These are phyloP conservation scores for Drosophila sproati DNA, from an alignment of 1,140 invertebrate genomes.

Conservation along the genomic window DNA sequence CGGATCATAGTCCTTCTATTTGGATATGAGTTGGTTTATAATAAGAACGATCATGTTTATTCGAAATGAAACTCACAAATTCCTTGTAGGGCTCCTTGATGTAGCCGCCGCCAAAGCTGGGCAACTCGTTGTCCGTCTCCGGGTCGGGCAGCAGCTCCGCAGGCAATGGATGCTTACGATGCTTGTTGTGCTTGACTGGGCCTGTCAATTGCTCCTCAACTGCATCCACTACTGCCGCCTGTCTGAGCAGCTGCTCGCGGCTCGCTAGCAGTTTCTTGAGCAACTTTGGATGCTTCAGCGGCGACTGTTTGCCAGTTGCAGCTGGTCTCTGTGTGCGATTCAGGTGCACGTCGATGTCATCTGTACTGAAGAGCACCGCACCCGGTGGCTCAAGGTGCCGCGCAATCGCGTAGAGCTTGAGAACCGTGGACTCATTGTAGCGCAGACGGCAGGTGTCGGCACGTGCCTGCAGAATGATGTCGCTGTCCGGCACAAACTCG, in stretches of 20 bases:
- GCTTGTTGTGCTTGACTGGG: slow-evolving; percentile 43
- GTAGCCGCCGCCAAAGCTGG: slow-evolving; percentile 48
- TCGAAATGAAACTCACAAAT: slow-evolving; percentile 51
- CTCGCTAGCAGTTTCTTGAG: slow-evolving; percentile 80
- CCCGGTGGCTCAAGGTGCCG: slow-evolving; percentile 89
- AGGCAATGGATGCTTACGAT: slow-evolving; percentile 62
- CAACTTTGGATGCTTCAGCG: slow-evolving; percentile 82
- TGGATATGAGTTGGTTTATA: background rate
- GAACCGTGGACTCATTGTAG: slow-evolving; percentile 89
- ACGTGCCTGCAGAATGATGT: slow-evolving; percentile 87
- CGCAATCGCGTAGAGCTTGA: slow-evolving; percentile 89
- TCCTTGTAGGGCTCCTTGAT: slow-evolving; percentile 65
- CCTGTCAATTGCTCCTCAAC: slow-evolving; percentile 8
- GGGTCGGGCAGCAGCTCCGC: slow-evolving; percentile 57
- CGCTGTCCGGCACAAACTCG: slow-evolving; percentile 88
- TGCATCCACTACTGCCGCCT: slow-evolving; percentile 52
- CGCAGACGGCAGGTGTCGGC: slow-evolving; percentile 90
- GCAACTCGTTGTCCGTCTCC: slow-evolving; percentile 58
- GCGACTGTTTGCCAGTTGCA: slow-evolving; percentile 65
- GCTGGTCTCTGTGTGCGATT: slow-evolving; percentile 75
- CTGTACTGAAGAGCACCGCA: slow-evolving; percentile 88
- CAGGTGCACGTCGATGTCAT: slow-evolving; percentile 78
- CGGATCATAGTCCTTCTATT: slow-evolving; percentile 66
- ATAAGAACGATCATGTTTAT: background rate
- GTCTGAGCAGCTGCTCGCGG: slow-evolving; percentile 67